These are phyloP conservation scores for Aythya baeri DNA, from an alignment of 2,113 vertebrate genomes.

Conservation along the genomic window DNA sequence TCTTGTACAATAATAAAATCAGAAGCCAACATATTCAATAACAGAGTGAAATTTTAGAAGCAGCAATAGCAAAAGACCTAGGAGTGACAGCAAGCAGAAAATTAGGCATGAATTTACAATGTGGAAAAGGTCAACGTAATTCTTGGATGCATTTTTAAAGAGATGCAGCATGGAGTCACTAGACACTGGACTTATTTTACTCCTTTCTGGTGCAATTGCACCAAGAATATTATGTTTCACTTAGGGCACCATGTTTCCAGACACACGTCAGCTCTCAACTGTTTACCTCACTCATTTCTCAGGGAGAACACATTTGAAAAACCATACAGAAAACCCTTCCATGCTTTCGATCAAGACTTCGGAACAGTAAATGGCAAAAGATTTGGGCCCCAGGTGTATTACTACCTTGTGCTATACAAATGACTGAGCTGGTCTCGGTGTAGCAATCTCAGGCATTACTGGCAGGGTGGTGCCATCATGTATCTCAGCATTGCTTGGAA, in stretches of 20 bases:
- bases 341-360: neutral
- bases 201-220: neutral
- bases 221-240: neutral
- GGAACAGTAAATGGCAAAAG: neutral
- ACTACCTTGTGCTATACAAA: neutral
- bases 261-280: neutral
- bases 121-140: neutral
- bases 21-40: neutral
- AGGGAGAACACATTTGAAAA: neutral
- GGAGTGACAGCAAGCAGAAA: neutral
- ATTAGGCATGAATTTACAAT: neutral
- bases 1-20: constrained; percentile 14
- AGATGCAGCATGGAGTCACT: neutral
- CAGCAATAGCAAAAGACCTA: neutral
- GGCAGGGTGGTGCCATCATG: neutral
- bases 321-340: neutral
- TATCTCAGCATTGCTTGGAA: neutral
- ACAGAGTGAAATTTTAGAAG: neutral
- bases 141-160: neutral
- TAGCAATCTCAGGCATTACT: neutral
- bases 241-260: neutral
- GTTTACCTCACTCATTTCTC: neutral
- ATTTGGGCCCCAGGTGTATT: neutral
- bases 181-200: neutral
- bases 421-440: neutral